These are phyloP conservation scores for Sus scrofa DNA, from an alignment of 2,113 vertebrate species.

Conservation along the genomic window DNA sequence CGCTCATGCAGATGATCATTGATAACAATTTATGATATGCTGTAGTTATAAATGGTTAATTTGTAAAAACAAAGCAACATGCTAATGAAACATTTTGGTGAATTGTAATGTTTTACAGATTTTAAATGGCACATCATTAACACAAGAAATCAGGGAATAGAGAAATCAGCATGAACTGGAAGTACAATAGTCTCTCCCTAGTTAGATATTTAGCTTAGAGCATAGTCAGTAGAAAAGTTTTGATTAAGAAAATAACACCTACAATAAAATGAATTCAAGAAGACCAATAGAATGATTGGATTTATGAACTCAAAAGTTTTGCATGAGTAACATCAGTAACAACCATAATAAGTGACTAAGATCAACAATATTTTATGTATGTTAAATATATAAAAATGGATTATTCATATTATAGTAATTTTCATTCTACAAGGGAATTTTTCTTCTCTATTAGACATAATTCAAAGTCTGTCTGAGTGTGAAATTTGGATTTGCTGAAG, in stretches of 20 bases:
- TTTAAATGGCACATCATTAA: neutral
- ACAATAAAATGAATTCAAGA: conserved; percentile 3
- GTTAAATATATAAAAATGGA: neutral
- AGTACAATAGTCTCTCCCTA: neutral
- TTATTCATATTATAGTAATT: neutral
- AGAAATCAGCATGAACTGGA: neutral
- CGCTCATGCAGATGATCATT: neutral
- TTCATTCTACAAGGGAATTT: neutral
- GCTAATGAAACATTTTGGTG: neutral
- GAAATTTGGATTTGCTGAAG: neutral
- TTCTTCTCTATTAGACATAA: neutral
- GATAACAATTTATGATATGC: neutral
- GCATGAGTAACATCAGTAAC: neutral
- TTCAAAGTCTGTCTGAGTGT: neutral
- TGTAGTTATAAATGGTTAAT: neutral
- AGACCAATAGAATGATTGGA: neutral
- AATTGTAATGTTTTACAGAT: neutral
- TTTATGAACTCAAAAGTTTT: neutral
- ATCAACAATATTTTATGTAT: neutral
- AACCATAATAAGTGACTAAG: neutral
- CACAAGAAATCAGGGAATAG: neutral
- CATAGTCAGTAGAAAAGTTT: neutral
- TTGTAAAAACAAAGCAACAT: neutral
- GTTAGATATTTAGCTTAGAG: neutral
- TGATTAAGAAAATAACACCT: neutral